These are phyloP conservation scores for Ophiodon elongatus DNA, from an alignment of 2,113 vertebrate genomes.

Conservation along the genomic window DNA sequence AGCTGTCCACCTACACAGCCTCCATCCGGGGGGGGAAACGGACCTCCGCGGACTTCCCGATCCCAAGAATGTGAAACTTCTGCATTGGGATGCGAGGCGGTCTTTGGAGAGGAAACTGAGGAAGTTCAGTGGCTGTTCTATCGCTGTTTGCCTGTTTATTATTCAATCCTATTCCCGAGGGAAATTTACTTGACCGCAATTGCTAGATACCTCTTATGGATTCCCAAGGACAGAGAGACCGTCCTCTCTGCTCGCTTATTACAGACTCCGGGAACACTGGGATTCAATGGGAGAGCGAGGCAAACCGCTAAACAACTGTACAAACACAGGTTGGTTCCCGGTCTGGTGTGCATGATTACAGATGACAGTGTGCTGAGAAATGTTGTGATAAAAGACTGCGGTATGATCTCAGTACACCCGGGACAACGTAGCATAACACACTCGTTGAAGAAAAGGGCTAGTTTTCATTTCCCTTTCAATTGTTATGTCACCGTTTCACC, in stretches of 20 bases:
- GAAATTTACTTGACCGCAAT: slow-evolving; percentile 51
- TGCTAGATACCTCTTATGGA: slow-evolving; percentile 54
- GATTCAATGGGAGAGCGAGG: slow-evolving; percentile 43
- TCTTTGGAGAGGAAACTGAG: slow-evolving; percentile 57
- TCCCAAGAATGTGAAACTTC: slow-evolving; percentile 30
- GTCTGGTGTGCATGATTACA: slow-evolving; percentile 67
- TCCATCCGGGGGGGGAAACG: slow-evolving; percentile 21
- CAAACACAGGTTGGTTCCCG: slow-evolving; percentile 71
- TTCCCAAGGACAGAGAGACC: slow-evolving; percentile 50
- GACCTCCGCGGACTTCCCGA: slow-evolving; percentile 20
- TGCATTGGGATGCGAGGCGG: slow-evolving; percentile 40
- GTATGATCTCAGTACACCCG: slow-evolving; percentile 50
- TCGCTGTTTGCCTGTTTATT: slow-evolving; percentile 53
- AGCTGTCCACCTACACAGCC: slow-evolving; percentile 72
- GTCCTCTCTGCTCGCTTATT: slow-evolving; percentile 63
- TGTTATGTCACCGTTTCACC: slow-evolving; percentile 6
- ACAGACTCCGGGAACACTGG: slow-evolving; percentile 52
- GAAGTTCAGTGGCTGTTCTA: slow-evolving; percentile 30
- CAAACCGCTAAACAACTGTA: slow-evolving; percentile 74
- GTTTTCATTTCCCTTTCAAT: slow-evolving; percentile 28
- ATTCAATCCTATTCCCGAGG: slow-evolving; percentile 48
- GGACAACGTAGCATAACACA: slow-evolving; percentile 3
- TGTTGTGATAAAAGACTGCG: slow-evolving; percentile 41
- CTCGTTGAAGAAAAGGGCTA: background rate
- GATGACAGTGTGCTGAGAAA: slow-evolving; percentile 59